Evolutionary conservation across 1,140 invertebrate genomes (phyloP), one percentile per base, ranked within the genome.

Genomic region (Lutraria rhynchaena): DNA sequence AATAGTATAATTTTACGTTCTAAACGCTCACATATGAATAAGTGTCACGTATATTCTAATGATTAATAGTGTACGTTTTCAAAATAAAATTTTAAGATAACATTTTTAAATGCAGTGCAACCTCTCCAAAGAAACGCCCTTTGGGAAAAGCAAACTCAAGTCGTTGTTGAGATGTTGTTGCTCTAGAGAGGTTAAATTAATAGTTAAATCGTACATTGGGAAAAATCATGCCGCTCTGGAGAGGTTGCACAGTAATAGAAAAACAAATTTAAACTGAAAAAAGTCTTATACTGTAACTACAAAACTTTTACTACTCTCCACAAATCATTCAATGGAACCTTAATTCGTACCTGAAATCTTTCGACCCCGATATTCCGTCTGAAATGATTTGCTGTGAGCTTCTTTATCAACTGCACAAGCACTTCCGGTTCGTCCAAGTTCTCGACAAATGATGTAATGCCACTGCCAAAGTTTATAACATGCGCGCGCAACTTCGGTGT

Each of bases 381-480:
- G 22, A 57, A 58, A 44, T 74, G 70, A 37, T 74, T 74, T 41
- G 22, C 41, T 13, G 70, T 44, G 13, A 74, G 31, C n/a, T 74
- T 74, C 51, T 74, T 51, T 37, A 74, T 58, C 11, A 74, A n/a
- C 9, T 13, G 24, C n/a, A 74, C 55, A 5, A 74, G 53, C n/a
- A 27, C 35, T 31, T 74, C 70, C 1, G 35, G 13, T 11, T 74
- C 70, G 33, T 74, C 70, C 19, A 74, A 44, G 35, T 44, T 74
- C 13, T 74, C 70, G 24, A 74, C 22, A 37, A 74, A 57, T 3
- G 51, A 55, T 9, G 51, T 58, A 37, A 74, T 44, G 17, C 70
- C 70, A 44, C 58, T 51, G 22, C 27, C 58, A 27, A 74, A 74
- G 33, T 74, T 74, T 22, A 58, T 35, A 22, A 53, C 70, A 74